Percentiles rank a stretch among this genome's conserved stretches.
Conservation (phyloP, 2,113 vertebrate species). For the Lampris megalopsis region DNA sequence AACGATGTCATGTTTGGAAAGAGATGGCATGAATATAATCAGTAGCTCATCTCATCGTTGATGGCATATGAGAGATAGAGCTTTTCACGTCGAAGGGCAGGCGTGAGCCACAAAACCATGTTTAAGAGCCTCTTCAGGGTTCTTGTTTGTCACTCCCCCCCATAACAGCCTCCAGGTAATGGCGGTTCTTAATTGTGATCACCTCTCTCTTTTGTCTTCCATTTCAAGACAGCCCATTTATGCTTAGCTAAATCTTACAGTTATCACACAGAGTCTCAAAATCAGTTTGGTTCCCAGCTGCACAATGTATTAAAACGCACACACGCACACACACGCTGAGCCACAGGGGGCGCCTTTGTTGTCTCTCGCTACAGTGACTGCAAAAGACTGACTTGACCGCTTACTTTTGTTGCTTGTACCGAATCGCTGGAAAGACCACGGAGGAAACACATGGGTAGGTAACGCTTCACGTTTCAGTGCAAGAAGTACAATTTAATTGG, state of each 20-base stretch:
- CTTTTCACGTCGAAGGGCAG: neutral
- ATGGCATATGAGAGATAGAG: neutral
- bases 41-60: neutral
- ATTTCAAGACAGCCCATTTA: conserved; percentile 1
- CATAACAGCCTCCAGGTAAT: conserved; percentile 18
- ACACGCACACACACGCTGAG: neutral
- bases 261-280: neutral
- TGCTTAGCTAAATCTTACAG: conserved; percentile 9
- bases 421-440: neutral
- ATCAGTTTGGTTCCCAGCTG: conserved; percentile 21
- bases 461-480: conserved; percentile 1
- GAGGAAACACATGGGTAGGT: conserved; percentile 11
- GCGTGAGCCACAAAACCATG: neutral
- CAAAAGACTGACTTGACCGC: neutral
- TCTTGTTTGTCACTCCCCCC: conserved; percentile 15
- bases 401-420: conserved; percentile 6
- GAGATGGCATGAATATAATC: no score
- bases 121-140: neutral
- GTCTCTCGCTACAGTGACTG: neutral
- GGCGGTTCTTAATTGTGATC: conserved; percentile 10
- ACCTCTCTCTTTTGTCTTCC: conserved; percentile 10
- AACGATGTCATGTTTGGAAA: no score
- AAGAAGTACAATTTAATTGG: neutral
- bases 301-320: neutral
- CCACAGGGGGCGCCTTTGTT: neutral